Evolutionary conservation across 2,797 vertebrate genomes (phyloP).

Genomic region (Gadopsis marmoratus): DNA sequence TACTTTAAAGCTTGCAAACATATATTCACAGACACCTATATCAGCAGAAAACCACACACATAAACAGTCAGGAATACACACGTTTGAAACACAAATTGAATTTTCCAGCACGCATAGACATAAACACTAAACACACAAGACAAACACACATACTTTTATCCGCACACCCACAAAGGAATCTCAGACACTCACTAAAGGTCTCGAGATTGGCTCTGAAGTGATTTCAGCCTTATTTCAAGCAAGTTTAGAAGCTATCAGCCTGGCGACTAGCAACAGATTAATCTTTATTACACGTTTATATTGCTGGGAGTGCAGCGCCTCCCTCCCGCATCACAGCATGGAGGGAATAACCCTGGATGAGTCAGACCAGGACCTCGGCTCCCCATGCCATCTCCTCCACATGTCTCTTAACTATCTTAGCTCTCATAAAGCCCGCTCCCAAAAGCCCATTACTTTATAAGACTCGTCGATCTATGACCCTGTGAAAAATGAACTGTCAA

Average conservation of each 20-base stretch:
- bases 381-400: conserved; percentile 82
- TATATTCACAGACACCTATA: conserved; percentile 16
- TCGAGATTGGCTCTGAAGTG: conserved; percentile 86
- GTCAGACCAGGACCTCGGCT: conserved; percentile 84
- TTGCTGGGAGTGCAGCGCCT: conserved; percentile 83
- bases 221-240: conserved; percentile 88
- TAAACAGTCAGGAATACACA: conserved; percentile 39
- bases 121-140: conserved; percentile 54
- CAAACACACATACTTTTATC: conserved; percentile 72
- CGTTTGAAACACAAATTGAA: conserved; percentile 60
- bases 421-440: conserved; percentile 89
- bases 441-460: conserved; percentile 91
- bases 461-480: conserved; percentile 87
- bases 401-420: conserved; percentile 90
- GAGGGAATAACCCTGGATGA: conserved; percentile 85
- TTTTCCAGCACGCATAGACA: conserved; percentile 61
- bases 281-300: conserved; percentile 91
- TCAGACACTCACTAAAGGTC: conserved; percentile 76
- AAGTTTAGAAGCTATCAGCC: conserved; percentile 88
- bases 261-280: conserved; percentile 88
- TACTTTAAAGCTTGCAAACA: conserved; percentile 37
- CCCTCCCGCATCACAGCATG: conserved; percentile 75
- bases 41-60: conserved; percentile 33
- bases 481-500: conserved; percentile 91
- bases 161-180: conserved; percentile 76